These are phyloP conservation scores for Oeneis ivallda DNA, from an alignment of 2,888 invertebrate genomes.

Conservation along the genomic window DNA sequence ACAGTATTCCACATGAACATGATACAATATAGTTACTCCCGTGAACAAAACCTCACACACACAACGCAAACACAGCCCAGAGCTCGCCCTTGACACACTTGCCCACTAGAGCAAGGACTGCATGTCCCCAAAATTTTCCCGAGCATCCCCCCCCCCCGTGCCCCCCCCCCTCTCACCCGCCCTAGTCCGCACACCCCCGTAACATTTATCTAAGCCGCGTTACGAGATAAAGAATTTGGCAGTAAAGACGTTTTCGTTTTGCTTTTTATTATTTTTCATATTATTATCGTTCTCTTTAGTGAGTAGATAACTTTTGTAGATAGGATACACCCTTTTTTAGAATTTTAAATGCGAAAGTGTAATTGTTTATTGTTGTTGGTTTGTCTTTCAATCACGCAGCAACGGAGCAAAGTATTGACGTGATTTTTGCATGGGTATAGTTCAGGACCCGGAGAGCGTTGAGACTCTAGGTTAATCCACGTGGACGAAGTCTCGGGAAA, in stretches of 20 bases:
- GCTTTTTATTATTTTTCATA: background rate
- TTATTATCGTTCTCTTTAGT: background rate
- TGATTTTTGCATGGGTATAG: no score
- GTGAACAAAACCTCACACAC: background rate
- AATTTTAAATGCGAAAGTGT: no score
- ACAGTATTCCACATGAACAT: background rate
- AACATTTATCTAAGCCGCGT: constrained; percentile 15
- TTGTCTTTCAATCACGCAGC: no score
- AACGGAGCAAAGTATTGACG: no score
- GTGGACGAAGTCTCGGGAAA: no score
- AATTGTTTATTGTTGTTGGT: no score
- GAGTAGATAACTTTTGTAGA: background rate
- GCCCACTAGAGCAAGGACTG: constrained; percentile 15
- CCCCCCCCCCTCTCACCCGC: background rate
- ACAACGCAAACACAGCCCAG: constrained; percentile 3
- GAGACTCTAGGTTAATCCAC: no score
- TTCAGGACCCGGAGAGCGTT: no score
- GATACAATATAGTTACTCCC: background rate
- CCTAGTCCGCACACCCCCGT: background rate
- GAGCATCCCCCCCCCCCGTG: background rate
- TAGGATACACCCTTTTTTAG: no score
- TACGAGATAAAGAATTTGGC: constrained; percentile 7
- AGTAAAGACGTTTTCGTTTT: constrained; percentile 1
- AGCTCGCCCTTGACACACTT: constrained; percentile 12
- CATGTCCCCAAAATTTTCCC: constrained; percentile 10